Conservation (phyloP, 2,888 invertebrate species). For the Tridacna crocea region DNA sequence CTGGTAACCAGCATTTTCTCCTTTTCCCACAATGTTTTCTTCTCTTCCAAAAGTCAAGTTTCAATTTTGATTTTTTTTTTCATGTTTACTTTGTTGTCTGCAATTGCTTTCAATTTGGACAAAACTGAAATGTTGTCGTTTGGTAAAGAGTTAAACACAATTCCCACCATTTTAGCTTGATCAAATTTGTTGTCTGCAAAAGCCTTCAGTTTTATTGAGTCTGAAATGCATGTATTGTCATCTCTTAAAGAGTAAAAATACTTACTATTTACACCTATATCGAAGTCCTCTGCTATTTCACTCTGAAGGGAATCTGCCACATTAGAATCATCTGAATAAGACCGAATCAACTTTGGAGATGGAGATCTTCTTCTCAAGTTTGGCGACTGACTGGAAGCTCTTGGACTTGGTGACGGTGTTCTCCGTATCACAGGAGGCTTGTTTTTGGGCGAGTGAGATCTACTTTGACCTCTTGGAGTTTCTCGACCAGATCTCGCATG, state of each 20-base stretch:
- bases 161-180: too few relatives aligned
- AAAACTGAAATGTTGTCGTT: too few relatives aligned
- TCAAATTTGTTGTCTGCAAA: too few relatives aligned
- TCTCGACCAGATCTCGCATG: slow-evolving; percentile 24
- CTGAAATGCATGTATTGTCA: background rate
- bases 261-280: slow-evolving; percentile 62
- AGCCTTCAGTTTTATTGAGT: too few relatives aligned
- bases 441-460: slow-evolving; percentile 61
- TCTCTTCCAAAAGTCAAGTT: too few relatives aligned
- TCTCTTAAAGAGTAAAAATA: background rate
- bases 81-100: too few relatives aligned
- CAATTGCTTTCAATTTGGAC: too few relatives aligned
- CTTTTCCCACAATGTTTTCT: background rate
- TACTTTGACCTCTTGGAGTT: slow-evolving; percentile 44
- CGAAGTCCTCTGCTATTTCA: slow-evolving; percentile 70
- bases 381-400: slow-evolving; percentile 65
- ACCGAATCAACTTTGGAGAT: slow-evolving; percentile 66
- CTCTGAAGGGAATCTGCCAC: slow-evolving; percentile 72
- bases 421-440: slow-evolving; percentile 65
- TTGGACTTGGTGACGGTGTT: slow-evolving; percentile 60
- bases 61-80: too few relatives aligned
- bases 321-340: slow-evolving; percentile 73
- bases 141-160: too few relatives aligned
- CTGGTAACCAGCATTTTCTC: background rate
- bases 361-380: slow-evolving; percentile 65